Base-by-base conservation (phyloP, 1,140 invertebrate species). In the Papilio glaucus region DNA sequence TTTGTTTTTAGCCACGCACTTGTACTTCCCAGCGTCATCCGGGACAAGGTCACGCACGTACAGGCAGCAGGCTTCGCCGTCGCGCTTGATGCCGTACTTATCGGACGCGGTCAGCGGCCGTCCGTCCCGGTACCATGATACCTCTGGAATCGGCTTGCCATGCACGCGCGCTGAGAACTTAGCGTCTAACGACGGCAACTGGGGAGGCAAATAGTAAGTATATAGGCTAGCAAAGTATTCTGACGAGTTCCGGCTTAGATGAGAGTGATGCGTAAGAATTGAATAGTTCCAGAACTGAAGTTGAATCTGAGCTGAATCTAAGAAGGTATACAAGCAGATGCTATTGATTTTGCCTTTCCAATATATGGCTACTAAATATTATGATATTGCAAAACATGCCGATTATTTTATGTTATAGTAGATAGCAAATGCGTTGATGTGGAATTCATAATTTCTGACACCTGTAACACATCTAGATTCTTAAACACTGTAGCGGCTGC, bases 131-230 rank as follows among this genome's bases (percentile, higher is more conserved):
- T 95, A 96, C 98, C 98, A 99, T 0, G 94, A 93, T 7, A 99
- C 93, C 7, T 98, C 97, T 0, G 98, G 98, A 69, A 95, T 93
- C 0, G 98, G 98, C 41, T 98, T 95, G 9, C 98, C 98, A 29
- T 95, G 95, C 4, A 99, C 96, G 6, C 97, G 95, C 4, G 96
- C 97, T 0, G 96, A 94, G 84, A 98, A 97, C 85, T 98, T 97
- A 21, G 96, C 97, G 86, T 98, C 97, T 78, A 95, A 95, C 13
- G 94, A 94, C 9, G 96, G 96, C 10, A 97, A 81, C 94, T 96
- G 85, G 49, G 85, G 81, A 77, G 70, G 15, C 42, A 45, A 15
- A 45, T 6, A n/a, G 0, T 10, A 12, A 24, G n/a, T n/a, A n/a
- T n/a, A n/a, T n/a, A n/a, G n/a, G n/a, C n/a, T n/a, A n/a, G n/a